Evolutionary conservation across 2,888 invertebrate species (phyloP), one percentile per base, ranked within the genome.

Genomic region (Drosophila nr. fundita): DNA sequence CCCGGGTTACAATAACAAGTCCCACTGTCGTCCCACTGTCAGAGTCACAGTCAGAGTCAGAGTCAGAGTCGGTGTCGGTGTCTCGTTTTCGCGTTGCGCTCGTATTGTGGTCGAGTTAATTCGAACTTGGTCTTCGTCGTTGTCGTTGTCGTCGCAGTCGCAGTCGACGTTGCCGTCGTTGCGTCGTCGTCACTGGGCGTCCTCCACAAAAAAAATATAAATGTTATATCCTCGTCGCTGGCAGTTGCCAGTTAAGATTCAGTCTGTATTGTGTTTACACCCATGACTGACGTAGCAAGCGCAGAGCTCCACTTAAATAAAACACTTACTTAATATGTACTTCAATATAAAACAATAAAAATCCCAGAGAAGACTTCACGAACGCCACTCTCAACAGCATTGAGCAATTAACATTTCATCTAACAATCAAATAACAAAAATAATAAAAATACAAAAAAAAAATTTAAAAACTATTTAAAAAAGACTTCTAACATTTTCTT

Each of bases 211-310:
- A 59, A 45, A 45, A 42, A 42, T 24, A 45, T 45, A 45, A 45
- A 45, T 45, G 45, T 61, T 70, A 63, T 61, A 49, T 54, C 60
- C 67, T 49, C 65, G 65, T 57, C 75, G 76, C 49, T 72, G 73
- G 68, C 75, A 68, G 69, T 79, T 65, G 73, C 84, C 82, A 86
- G 82, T 78, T 80, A 79, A 72, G 84, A 76, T 85, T 90, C 88
- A 91, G 92, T 92, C 90, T 90, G 87, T 91, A 91, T 91, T 91
- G 91, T 91, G 90, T 91, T 91, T 91, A 91, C 91, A 90, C 91
- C 90, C 87, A 84, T 85, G 91, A 83, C 85, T 91, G 92, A 91
- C 91, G 92, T 91, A 82, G 82, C 83, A 77, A 85, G 84, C 88
- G 83, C 81, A 76, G 74, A 82, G 73, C 81, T 80, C 69, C 67